Evolutionary conservation across 2,113 vertebrate species (phyloP), one percentile per base, ranked within the genome.

Genomic region (Eulemur macaco): DNA sequence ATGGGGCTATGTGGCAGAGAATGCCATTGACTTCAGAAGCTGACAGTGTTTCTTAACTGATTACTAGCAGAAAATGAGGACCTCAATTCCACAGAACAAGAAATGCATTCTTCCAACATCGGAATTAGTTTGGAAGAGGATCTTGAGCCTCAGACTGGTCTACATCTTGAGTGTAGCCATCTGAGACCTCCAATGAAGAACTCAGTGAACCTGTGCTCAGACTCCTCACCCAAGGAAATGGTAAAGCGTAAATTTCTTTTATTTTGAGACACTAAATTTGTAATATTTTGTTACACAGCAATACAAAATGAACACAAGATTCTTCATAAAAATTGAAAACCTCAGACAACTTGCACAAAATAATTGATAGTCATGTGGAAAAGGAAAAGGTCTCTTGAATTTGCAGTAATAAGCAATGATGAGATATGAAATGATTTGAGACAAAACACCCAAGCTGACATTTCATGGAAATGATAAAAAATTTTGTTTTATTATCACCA

Each of bases 21-120:
- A 6, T 20, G 1, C 1, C 3, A 11, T 2, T 23, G 4, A 23
- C 6, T 37, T 1, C 17, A 34, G 2, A 14, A 89, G 0, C 12
- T 39, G 8, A 78, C 42, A 42, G 42, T 42, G 42, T 42, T 23
- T 42, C 29, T 68, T 15, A 45, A 23, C 8, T 15, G 8, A 56
- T 3, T 47, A 18, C 9, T 31, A 42, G 3, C 1, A 39, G 66
- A 42, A 52, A 29, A 68, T 58, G 4, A 66, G 8, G 73, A 54
- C 3, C 1, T 23, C 1, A 45, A 3, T 31, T 18, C 2, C 50
- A 31, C 8, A 52, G 27, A 29, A 60, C 21, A 52, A 17, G 23
- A 63, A 93, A 47, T 34, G 2, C 9, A 45, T 20, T 69, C 20
- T 68, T 2, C 31, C n/a, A 71, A 73, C 1, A 80, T 15, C 25